phyloP scores from a whole-genome alignment of 2,113 vertebrate genomes.

The Nothocercus nigrocapillus region DNA sequence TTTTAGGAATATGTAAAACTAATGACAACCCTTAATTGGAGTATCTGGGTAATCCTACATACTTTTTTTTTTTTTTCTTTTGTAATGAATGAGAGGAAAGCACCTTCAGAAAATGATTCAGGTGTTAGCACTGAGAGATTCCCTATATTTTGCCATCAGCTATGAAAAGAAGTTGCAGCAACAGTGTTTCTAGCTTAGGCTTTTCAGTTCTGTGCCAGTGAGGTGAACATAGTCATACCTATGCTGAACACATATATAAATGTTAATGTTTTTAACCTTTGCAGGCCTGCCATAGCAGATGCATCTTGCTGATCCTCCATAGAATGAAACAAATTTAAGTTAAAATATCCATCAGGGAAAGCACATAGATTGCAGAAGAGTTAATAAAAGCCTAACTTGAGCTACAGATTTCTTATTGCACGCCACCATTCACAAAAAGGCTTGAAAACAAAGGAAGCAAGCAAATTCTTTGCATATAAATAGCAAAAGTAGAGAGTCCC shows the following conservation, averaged over 20 bases:
- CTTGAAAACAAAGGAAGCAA: background rate
- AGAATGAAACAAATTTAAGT: background rate
- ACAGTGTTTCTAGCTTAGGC: background rate
- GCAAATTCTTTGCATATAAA: background rate
- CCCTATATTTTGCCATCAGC: background rate
- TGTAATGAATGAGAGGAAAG: background rate
- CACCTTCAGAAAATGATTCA: background rate
- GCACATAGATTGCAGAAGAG: background rate
- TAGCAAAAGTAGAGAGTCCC: background rate
- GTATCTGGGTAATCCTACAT: background rate
- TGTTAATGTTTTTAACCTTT: background rate
- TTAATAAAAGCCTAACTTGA: background rate
- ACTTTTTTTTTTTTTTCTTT: background rate
- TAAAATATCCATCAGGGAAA: background rate
- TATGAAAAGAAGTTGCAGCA: background rate
- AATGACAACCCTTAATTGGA: background rate
- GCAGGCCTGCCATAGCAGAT: background rate
- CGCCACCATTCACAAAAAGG: background rate
- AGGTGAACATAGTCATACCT: background rate
- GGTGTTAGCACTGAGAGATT: background rate
- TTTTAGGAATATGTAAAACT: background rate
- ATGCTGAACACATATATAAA: background rate
- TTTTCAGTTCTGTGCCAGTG: background rate
- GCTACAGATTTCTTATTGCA: background rate
- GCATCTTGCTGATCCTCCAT: background rate